Percentiles rank a stretch among this genome's conserved stretches.
phyloP scores from a whole-genome alignment of 30 jellyfish, hydroid and myxozoan species.

The Chironex yamaguchii region DNA sequence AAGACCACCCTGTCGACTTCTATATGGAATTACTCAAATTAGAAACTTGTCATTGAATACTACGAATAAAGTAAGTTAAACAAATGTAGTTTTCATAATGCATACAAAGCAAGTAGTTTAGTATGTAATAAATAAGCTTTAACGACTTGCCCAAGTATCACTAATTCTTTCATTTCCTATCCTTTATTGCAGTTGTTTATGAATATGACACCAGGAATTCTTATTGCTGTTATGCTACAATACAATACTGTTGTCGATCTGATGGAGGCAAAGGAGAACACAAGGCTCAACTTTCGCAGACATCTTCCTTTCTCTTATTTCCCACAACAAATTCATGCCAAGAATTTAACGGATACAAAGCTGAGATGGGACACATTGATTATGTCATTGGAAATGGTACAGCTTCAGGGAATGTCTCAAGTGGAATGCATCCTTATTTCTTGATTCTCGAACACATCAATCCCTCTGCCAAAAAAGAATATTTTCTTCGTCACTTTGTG shows the following conservation, averaged over 20 bases:
- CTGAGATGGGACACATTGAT: slow-evolving; percentile 15
- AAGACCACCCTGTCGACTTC: too few relatives aligned
- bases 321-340: slow-evolving; percentile 67
- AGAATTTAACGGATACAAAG: slow-evolving; percentile 18
- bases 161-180: too few relatives aligned
- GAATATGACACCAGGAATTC: slow-evolving; percentile 20
- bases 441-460: neutral
- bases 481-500: slow-evolving; percentile 29
- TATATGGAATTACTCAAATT: too few relatives aligned
- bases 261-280: neutral
- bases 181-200: slow-evolving; percentile 12
- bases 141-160: too few relatives aligned
- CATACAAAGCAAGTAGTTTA: too few relatives aligned
- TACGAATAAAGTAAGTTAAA: too few relatives aligned
- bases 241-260: slow-evolving; percentile 71
- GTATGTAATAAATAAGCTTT: too few relatives aligned
- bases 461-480: neutral
- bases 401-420: neutral
- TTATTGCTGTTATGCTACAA: slow-evolving; percentile 54
- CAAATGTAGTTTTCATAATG: too few relatives aligned
- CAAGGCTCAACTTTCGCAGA: slow-evolving; percentile 3
- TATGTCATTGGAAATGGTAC: neutral
- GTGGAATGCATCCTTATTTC: slow-evolving; percentile 59
- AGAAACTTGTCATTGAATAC: too few relatives aligned
- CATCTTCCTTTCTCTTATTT: slow-evolving; percentile 42